phyloP scores from a whole-genome alignment of 1,140 invertebrate genomes.

The Antheraea mylitta region DNA sequence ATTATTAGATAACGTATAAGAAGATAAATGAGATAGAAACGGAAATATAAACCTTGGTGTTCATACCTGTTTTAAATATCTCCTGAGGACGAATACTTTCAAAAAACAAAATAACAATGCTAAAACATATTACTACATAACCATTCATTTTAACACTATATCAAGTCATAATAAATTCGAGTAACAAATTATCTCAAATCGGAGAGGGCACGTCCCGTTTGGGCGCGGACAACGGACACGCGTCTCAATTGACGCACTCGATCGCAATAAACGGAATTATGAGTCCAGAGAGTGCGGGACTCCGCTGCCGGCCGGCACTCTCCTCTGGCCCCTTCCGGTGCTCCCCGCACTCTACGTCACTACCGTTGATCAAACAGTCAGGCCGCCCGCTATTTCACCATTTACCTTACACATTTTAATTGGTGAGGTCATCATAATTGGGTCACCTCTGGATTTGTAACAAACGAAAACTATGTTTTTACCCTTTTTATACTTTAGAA shows the following conservation, averaged over 20 bases:
- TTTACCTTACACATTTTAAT: constrained; percentile 76
- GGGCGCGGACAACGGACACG: constrained; percentile 63
- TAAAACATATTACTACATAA: constrained; percentile 26
- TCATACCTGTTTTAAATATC: constrained; percentile 26
- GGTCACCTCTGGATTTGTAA: constrained; percentile 64
- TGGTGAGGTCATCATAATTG: constrained; percentile 73
- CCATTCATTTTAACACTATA: constrained; percentile 38
- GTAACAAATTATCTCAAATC: constrained; percentile 44
- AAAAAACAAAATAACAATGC: constrained; percentile 16
- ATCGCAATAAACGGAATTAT: constrained; percentile 59
- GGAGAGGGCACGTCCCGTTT: constrained; percentile 49
- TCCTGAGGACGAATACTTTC: constrained; percentile 20
- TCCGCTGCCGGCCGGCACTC: constrained; percentile 48
- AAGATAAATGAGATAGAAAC: not conserved
- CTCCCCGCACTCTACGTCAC: constrained; percentile 56
- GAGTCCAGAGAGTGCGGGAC: constrained; percentile 60
- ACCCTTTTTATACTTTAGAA: no score
- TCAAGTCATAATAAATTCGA: constrained; percentile 22
- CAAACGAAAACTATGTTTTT: constrained; percentile 14
- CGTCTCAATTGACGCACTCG: constrained; percentile 67
- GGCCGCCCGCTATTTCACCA: constrained; percentile 29
- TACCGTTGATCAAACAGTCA: constrained; percentile 31
- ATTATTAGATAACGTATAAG: no score
- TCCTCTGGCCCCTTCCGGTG: constrained; percentile 59
- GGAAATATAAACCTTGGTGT: not conserved